These are phyloP conservation scores for Mesorhabditis sp. DNA, from an alignment of 2,888 invertebrate species.

Conservation along the genomic window DNA sequence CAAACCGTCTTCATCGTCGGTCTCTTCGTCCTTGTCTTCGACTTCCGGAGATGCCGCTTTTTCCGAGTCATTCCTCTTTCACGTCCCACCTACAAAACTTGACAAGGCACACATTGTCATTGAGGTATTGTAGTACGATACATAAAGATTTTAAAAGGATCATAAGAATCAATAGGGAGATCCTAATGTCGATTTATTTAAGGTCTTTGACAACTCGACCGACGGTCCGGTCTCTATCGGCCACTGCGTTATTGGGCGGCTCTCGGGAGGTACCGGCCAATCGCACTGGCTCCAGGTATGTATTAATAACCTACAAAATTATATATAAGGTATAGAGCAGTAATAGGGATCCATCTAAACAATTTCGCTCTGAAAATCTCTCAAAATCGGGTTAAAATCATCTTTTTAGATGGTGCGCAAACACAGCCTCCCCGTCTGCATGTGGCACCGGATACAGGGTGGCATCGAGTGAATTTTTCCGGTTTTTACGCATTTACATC, in stretches of 20 bases:
- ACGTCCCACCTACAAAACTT: conserved; percentile 38
- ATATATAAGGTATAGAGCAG: too few relatives aligned
- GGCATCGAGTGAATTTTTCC: background rate
- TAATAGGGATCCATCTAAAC: background rate
- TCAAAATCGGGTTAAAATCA: background rate
- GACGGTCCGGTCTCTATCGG: conserved; percentile 34
- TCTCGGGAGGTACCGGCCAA: conserved; percentile 25
- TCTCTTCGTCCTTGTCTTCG: conserved; percentile 27
- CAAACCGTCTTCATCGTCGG: conserved; percentile 40
- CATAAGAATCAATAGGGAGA: background rate
- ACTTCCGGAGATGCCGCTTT: conserved; percentile 39
- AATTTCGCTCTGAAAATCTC: background rate
- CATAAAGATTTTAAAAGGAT: background rate
- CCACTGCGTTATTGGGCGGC: conserved; percentile 50
- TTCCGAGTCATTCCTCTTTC: conserved; percentile 49
- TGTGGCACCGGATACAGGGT: conserved; percentile 45
- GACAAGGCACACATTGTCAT: conserved; percentile 46
- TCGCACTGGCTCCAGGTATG: background rate
- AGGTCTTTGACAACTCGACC: conserved; percentile 39
- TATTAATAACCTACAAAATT: too few relatives aligned
- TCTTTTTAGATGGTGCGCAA: conserved; percentile 48
- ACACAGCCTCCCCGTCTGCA: conserved; percentile 47
- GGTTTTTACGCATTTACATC: too few relatives aligned
- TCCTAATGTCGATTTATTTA: conserved; percentile 8
- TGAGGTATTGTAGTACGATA: conserved; percentile 30